Conservation (phyloP, 2,797 vertebrate species). For the Anguilla pacifica region DNA sequence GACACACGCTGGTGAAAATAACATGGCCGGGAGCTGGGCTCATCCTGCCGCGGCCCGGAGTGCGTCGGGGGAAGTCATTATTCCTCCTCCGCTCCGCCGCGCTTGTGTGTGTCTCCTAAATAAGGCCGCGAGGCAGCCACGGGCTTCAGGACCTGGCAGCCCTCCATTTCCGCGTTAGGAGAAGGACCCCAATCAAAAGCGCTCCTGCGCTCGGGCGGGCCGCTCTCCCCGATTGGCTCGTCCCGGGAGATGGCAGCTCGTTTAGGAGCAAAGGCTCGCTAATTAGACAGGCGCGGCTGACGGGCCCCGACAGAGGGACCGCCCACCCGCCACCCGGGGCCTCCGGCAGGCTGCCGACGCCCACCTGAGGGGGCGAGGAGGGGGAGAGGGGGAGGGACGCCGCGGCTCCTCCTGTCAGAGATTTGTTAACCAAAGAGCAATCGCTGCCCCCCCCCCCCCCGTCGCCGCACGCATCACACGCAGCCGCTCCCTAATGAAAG, state of each 20-base stretch:
- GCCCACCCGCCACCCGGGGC: not conserved
- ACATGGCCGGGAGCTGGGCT: slow-evolving; percentile 12
- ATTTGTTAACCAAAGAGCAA: slow-evolving; percentile 2
- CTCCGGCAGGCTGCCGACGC: not conserved
- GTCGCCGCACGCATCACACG: not conserved
- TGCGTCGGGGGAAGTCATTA: slow-evolving; percentile 28
- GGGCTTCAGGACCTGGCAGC: not conserved
- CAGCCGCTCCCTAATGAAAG: not conserved
- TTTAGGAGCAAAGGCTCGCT: not conserved
- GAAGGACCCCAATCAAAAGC: not conserved
- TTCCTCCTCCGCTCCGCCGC: not conserved
- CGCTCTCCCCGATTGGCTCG: not conserved
- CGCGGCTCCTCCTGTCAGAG: not conserved
- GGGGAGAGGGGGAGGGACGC: not conserved
- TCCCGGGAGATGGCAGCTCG: not conserved
- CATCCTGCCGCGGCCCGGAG: not conserved
- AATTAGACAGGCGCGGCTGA: slow-evolving; percentile 9
- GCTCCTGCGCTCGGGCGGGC: not conserved
- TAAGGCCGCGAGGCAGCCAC: not conserved
- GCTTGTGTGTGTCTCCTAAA: not conserved
- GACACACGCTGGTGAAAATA: not conserved
- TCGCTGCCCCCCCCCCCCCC: not conserved
- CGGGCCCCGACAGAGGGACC: not conserved
- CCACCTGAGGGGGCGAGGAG: not conserved
- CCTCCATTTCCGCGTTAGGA: not conserved